Evolutionary conservation across 2,797 vertebrate species (phyloP).

Genomic region (Trachops cirrhosus): DNA sequence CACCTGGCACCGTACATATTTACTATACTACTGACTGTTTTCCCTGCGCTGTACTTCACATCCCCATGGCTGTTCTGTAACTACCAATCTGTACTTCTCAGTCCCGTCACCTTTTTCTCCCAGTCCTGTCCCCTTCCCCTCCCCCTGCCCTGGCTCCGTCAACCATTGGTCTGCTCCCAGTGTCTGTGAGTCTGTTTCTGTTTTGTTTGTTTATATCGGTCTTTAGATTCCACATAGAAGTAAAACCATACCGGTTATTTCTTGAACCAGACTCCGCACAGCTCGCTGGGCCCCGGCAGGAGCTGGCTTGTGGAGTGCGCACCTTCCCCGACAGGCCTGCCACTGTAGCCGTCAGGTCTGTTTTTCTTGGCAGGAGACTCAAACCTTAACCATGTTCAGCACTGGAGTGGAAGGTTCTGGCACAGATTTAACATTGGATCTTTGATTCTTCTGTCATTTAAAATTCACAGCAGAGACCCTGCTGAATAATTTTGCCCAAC

Average conservation of each 20-base stretch:
- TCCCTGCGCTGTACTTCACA: background rate
- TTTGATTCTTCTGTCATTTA: background rate
- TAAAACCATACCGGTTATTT: background rate
- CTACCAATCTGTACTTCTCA: background rate
- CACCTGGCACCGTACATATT: background rate
- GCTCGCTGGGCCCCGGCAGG: background rate
- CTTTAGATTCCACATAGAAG: background rate
- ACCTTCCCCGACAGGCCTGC: background rate
- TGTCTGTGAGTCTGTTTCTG: background rate
- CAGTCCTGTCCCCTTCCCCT: background rate
- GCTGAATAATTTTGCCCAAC: background rate
- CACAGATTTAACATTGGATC: background rate
- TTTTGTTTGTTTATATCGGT: background rate
- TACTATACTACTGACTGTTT: background rate
- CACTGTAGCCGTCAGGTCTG: background rate
- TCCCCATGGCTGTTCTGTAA: background rate
- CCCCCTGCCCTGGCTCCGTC: background rate
- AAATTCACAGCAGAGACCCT: background rate
- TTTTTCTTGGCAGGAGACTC: slow-evolving; percentile 35
- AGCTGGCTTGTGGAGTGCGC: background rate
- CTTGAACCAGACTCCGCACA: background rate
- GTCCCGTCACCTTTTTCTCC: background rate
- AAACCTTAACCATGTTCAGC: background rate
- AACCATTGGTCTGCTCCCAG: background rate
- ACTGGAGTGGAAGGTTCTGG: slow-evolving; percentile 27